Conservation (phyloP, 2,113 vertebrate genomes). For the Eidolon helvum region DNA sequence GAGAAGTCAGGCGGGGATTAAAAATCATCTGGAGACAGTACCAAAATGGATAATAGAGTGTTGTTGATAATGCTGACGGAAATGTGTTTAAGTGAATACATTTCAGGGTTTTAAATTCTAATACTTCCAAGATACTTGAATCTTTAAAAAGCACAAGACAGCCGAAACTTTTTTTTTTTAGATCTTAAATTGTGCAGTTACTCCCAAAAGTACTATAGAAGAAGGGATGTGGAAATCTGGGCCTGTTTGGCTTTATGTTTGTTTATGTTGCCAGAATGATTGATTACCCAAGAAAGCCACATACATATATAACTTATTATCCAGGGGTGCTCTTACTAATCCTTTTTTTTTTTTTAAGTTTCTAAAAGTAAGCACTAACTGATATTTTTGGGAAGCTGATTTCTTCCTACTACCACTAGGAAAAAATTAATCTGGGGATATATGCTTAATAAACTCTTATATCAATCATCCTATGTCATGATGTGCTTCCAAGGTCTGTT, state of each 20-base stretch:
- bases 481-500: neutral
- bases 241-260: constrained; percentile 45
- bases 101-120: constrained; percentile 63
- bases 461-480: neutral
- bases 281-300: constrained; percentile 39
- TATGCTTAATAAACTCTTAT: neutral
- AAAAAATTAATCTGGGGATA: neutral
- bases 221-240: constrained; percentile 24
- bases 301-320: neutral
- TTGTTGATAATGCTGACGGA: constrained; percentile 47
- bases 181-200: constrained; percentile 41
- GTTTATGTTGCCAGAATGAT: constrained; percentile 38
- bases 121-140: constrained; percentile 43
- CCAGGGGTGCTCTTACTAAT: neutral
- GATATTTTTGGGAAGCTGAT: constrained; percentile 21
- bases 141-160: constrained; percentile 54
- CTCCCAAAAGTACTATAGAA: constrained; percentile 48
- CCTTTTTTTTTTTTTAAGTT: neutral
- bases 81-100: constrained; percentile 40
- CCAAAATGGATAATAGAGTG: constrained; percentile 49
- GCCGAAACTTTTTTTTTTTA: neutral
- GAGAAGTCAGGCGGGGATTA: constrained; percentile 64
- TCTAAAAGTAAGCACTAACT: neutral
- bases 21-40: constrained; percentile 68
- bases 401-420: neutral